phyloP scores from a whole-genome alignment of 2,888 invertebrate species.

The Chloroclystis v-ata region DNA sequence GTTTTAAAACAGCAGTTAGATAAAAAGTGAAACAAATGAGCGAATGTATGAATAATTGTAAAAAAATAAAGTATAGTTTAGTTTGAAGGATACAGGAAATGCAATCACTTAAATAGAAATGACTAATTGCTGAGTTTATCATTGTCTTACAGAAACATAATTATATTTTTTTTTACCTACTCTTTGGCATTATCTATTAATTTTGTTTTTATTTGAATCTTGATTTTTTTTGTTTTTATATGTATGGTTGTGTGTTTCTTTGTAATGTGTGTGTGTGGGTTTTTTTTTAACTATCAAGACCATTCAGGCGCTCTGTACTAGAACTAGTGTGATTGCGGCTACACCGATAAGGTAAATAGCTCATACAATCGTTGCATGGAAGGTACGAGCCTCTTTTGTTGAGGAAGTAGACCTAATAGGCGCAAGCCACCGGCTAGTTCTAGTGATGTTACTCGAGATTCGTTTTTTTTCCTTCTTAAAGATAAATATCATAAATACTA shows the following conservation, averaged over 20 bases:
- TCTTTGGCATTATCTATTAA: neutral
- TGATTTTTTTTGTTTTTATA: too few relatives aligned
- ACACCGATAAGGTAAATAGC: conserved; percentile 77
- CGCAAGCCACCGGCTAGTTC: conserved; percentile 58
- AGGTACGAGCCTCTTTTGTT: conserved; percentile 71
- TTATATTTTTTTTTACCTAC: neutral
- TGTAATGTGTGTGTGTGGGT: too few relatives aligned
- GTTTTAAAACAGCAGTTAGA: too few relatives aligned
- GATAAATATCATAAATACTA: too few relatives aligned
- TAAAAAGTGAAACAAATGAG: conserved; percentile 6
- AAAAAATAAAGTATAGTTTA: too few relatives aligned
- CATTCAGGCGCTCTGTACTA: conserved; percentile 32
- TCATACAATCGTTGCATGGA: conserved; percentile 76
- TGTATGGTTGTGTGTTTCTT: too few relatives aligned
- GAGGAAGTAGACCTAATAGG: conserved; percentile 72
- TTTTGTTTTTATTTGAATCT: too few relatives aligned
- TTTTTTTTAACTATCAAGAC: conserved; percentile 41
- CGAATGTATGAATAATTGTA: too few relatives aligned
- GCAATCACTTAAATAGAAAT: conserved; percentile 5
- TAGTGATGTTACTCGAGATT: too few relatives aligned
- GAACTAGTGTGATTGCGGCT: conserved; percentile 67
- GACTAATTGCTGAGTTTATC: neutral
- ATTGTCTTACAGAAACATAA: neutral
- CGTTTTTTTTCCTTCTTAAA: too few relatives aligned
- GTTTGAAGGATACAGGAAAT: conserved; percentile 20